These are phyloP conservation scores for Gortyna flavago DNA, from an alignment of 2,888 invertebrate species.

Conservation along the genomic window DNA sequence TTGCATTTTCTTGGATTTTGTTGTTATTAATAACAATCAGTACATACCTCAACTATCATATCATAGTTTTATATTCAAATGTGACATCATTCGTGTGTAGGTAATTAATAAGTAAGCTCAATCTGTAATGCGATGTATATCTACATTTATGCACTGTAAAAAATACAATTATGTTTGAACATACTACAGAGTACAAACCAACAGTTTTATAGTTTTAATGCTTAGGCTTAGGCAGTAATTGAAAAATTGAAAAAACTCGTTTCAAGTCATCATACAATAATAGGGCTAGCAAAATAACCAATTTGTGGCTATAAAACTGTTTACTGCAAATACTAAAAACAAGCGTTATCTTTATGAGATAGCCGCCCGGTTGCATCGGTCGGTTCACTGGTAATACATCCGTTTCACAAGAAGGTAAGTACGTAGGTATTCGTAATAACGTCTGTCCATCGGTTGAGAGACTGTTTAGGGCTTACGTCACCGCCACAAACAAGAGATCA, in stretches of 20 bases:
- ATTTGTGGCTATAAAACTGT: constrained; percentile 30
- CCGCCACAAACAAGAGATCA: constrained; percentile 51
- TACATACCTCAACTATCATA: constrained; percentile 54
- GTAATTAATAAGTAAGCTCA: constrained; percentile 46
- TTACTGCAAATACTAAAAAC: constrained; percentile 30
- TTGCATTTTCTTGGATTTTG: constrained; percentile 21
- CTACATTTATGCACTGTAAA: constrained; percentile 12
- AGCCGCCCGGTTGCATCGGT: constrained; percentile 46
- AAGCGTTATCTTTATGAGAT: constrained; percentile 54
- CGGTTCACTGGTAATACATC: constrained; percentile 57
- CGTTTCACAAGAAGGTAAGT: constrained; percentile 48
- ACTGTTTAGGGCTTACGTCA: constrained; percentile 54
- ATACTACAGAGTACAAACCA: constrained; percentile 15
- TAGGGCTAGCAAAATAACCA: constrained; percentile 21
- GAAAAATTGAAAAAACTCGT: constrained; percentile 29
- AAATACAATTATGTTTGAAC: constrained; percentile 18
- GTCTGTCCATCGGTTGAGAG: constrained; percentile 36
- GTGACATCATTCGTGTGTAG: constrained; percentile 65
- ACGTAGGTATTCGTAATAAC: no score
- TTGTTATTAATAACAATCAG: constrained; percentile 43
- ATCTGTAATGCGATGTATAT: constrained; percentile 29
- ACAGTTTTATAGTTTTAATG: constrained; percentile 16
- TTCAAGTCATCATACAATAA: constrained; percentile 26
- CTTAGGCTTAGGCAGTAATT: constrained; percentile 13
- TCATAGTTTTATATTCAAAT: constrained; percentile 61